Percentiles rank a stretch among this genome's conserved stretches.
Conservation (phyloP, 2,888 invertebrate genomes). For the Drosophila aldrichi region DNA sequence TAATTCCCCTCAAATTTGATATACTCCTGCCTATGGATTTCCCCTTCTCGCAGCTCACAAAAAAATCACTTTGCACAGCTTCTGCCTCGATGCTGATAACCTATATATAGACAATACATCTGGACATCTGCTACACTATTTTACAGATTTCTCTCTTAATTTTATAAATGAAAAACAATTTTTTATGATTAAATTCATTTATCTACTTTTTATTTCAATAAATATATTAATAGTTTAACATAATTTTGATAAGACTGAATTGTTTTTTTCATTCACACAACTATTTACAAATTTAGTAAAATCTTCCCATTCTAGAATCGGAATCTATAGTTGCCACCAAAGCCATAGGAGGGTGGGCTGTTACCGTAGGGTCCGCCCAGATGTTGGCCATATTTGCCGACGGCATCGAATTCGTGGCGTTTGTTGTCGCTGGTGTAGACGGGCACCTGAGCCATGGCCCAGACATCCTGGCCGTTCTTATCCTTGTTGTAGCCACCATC, state of each 20-base stretch:
- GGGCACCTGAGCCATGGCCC: slow-evolving; percentile 59
- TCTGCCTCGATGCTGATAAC: not conserved
- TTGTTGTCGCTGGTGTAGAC: slow-evolving; percentile 78
- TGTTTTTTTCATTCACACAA: not conserved
- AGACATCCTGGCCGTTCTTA: slow-evolving; percentile 64
- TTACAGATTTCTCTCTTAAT: not conserved
- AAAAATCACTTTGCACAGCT: not conserved
- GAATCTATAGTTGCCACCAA: slow-evolving; percentile 58
- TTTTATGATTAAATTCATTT: no score
- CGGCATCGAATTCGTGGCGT: slow-evolving; percentile 73
- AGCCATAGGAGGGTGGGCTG: slow-evolving; percentile 57
- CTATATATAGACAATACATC: not conserved
- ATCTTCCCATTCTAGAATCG: slow-evolving; percentile 32
- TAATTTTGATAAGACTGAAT: not conserved
- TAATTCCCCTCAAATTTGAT: no score
- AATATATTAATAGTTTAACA: slow-evolving; percentile 3
- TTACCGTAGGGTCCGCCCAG: slow-evolving; percentile 81
- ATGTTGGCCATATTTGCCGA: slow-evolving; percentile 75
- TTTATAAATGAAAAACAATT: no score
- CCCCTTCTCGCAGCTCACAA: not conserved
- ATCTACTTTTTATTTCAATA: slow-evolving; percentile 23
- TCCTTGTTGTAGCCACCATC: slow-evolving; percentile 56
- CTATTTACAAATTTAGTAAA: not conserved
- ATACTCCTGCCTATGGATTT: not conserved
- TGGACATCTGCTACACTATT: not conserved